phyloP scores from a whole-genome alignment of 2,888 invertebrate species.

The Subacronicta megacephala region DNA sequence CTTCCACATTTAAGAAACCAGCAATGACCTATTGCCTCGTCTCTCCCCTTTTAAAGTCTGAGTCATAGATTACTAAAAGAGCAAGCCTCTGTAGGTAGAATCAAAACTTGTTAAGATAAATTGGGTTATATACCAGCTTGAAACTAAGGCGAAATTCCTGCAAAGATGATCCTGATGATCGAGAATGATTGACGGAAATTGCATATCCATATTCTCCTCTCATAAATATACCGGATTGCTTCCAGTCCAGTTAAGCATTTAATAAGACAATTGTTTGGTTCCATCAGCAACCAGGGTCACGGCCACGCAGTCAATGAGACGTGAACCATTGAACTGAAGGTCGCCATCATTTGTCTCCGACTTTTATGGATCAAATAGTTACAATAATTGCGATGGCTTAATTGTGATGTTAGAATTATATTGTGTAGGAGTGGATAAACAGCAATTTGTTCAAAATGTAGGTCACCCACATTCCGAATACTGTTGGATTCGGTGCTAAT shows the following conservation, averaged over 20 bases:
- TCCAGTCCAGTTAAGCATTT: slow-evolving; percentile 24
- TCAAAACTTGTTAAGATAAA: no score
- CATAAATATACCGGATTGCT: background rate
- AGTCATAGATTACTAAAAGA: no score
- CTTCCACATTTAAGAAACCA: no score
- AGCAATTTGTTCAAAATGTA: background rate
- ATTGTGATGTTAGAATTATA: slow-evolving; percentile 19
- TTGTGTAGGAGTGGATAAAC: background rate
- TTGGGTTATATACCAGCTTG: no score
- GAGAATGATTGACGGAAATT: no score
- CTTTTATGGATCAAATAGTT: slow-evolving; percentile 23
- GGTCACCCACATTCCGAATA: no score
- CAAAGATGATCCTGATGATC: no score
- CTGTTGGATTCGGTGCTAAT: no score
- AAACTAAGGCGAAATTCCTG: no score
- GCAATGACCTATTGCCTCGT: no score
- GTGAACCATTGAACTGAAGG: slow-evolving; percentile 41
- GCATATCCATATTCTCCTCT: background rate
- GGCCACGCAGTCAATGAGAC: slow-evolving; percentile 32
- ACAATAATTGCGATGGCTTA: slow-evolving; percentile 27
- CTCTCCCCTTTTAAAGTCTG: no score
- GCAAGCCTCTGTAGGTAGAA: no score
- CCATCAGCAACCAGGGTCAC: slow-evolving; percentile 13
- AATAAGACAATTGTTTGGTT: slow-evolving; percentile 36
- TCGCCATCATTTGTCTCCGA: slow-evolving; percentile 18